These are phyloP conservation scores for Sus cebifrons DNA, from an alignment of 2,797 vertebrate species.

Conservation along the genomic window DNA sequence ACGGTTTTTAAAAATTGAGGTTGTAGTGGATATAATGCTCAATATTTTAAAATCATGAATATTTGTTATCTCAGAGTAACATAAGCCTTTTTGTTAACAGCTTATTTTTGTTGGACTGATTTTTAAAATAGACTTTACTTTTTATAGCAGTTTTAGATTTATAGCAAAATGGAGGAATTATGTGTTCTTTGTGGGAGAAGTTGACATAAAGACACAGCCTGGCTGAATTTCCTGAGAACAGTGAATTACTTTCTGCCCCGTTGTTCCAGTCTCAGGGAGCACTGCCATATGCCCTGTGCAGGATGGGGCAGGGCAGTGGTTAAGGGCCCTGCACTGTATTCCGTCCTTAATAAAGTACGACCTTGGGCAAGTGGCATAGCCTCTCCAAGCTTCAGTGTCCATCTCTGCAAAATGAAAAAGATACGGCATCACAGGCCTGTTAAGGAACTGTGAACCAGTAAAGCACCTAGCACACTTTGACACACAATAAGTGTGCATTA, in stretches of 20 bases:
- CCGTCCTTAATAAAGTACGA: neutral
- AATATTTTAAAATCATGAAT: neutral
- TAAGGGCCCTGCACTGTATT: neutral
- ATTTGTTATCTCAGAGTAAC: neutral
- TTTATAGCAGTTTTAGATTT: slow-evolving; percentile 10
- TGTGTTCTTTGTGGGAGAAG: slow-evolving; percentile 62
- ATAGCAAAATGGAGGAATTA: neutral
- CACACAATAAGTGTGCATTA: neutral
- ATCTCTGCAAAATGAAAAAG: neutral
- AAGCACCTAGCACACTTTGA: neutral
- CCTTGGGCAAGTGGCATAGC: neutral
- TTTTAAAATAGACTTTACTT: neutral
- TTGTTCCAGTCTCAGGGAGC: neutral
- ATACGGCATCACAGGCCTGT: neutral
- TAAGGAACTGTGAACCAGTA: slow-evolving; percentile 1
- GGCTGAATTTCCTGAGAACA: slow-evolving; percentile 10
- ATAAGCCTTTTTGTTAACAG: neutral
- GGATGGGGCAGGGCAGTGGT: neutral
- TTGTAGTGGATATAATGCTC: neutral
- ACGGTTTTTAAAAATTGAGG: too few species aligned
- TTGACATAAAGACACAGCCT: neutral
- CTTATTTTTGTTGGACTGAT: neutral
- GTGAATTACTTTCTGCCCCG: neutral
- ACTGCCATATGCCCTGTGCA: neutral
- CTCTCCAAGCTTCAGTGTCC: neutral